These are phyloP conservation scores for Conomelus anceps DNA, from an alignment of 2,888 invertebrate species.

Conservation along the genomic window DNA sequence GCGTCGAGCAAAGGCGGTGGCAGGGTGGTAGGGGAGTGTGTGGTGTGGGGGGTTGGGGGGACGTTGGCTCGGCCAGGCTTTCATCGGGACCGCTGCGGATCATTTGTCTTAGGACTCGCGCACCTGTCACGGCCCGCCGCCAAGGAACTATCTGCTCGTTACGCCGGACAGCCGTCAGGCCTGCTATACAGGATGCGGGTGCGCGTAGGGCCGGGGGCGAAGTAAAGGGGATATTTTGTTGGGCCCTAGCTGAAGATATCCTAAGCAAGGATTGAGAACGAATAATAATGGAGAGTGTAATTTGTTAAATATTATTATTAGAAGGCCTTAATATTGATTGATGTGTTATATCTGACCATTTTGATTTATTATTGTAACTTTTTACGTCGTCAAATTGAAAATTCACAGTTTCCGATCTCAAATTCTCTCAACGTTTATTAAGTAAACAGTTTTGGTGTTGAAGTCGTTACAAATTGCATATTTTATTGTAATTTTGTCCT, in stretches of 20 bases:
- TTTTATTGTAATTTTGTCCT: too few relatives aligned
- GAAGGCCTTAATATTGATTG: too few relatives aligned
- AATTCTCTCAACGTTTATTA: too few relatives aligned
- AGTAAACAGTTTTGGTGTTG: too few relatives aligned
- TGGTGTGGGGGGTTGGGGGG: neutral
- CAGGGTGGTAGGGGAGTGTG: slow-evolving; percentile 3
- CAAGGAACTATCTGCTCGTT: neutral
- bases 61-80: neutral
- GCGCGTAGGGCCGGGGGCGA: neutral
- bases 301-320: too few relatives aligned
- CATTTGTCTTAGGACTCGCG: slow-evolving; percentile 2
- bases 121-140: slow-evolving; percentile 3
- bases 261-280: neutral
- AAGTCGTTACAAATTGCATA: too few relatives aligned
- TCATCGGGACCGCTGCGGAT: neutral
- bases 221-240: neutral
- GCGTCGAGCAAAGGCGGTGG: neutral
- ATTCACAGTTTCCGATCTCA: too few relatives aligned
- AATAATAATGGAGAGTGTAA: neutral
- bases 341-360: too few relatives aligned
- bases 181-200: too few relatives aligned
- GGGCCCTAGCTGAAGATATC: too few relatives aligned
- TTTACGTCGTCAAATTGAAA: too few relatives aligned
- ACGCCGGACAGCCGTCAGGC: neutral
- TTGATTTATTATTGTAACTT: too few relatives aligned